Evolutionary conservation across 2,797 vertebrate genomes (phyloP).

Genomic region (Borostomias antarcticus): DNA sequence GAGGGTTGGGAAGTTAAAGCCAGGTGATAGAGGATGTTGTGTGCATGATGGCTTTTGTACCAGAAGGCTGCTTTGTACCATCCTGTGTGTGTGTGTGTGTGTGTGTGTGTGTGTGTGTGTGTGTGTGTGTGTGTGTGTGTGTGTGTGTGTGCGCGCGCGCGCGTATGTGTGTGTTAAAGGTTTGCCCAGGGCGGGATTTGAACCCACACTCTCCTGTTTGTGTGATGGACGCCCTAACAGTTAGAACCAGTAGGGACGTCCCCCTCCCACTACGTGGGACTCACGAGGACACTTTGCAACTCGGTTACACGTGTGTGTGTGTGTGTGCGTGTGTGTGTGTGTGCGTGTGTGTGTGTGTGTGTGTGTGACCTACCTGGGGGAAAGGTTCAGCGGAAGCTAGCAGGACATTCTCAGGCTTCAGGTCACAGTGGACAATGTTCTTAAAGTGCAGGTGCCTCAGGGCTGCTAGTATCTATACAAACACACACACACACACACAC

Average conservation of each 20-base stretch:
- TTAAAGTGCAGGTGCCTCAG: constrained; percentile 90
- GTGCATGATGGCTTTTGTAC: no score
- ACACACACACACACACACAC: constrained; percentile 6
- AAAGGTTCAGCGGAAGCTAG: constrained; percentile 78
- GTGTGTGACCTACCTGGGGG: constrained; percentile 75
- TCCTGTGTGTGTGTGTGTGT: background rate
- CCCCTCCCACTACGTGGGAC: no score
- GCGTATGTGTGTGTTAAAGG: no score
- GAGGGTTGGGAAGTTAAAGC: no score
- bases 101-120: background rate
- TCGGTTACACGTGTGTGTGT: background rate
- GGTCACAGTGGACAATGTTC: constrained; percentile 92
- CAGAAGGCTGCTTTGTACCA: no score
- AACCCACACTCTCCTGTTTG: no score
- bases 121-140: background rate
- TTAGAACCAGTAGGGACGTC: no score
- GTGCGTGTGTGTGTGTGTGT: background rate
- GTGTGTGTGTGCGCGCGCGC: background rate
- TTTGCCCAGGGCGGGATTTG: no score
- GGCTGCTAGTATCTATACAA: constrained; percentile 84
- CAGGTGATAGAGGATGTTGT: no score
- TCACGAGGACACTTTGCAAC: no score
- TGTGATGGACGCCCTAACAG: no score
- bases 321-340: background rate
- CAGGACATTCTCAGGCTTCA: constrained; percentile 92